A percentile compares a stretch with the other conserved stretches of the same genome.
phyloP scores from a whole-genome alignment of 1,140 invertebrate genomes.

The Phocides pigmalion region DNA sequence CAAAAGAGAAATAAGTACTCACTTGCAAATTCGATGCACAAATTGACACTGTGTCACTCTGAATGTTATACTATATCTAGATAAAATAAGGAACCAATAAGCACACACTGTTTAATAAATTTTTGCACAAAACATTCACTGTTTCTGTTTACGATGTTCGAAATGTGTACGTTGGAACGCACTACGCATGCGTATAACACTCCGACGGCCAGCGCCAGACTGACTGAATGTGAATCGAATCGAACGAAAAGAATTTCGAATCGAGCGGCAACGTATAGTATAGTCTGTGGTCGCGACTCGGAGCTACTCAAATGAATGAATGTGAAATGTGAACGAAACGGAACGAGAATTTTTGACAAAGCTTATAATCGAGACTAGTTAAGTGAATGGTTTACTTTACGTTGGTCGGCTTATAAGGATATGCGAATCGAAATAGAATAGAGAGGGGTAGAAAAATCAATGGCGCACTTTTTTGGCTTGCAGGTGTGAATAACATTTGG shows the following conservation, averaged over 20 bases:
- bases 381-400: conserved; percentile 18
- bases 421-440: background rate
- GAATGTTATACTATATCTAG: background rate
- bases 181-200: conserved; percentile 62
- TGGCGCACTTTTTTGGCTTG: conserved; percentile 22
- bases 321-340: conserved; percentile 17
- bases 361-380: conserved; percentile 28
- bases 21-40: conserved; percentile 71
- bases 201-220: conserved; percentile 56
- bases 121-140: conserved; percentile 67
- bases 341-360: conserved; percentile 22
- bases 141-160: conserved; percentile 79
- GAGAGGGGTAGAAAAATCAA: conserved; percentile 15
- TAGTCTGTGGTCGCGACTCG: conserved; percentile 13
- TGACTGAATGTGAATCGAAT: conserved; percentile 43
- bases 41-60: conserved; percentile 42
- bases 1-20: conserved; percentile 62
- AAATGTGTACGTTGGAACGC: conserved; percentile 57
- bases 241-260: conserved; percentile 36
- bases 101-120: conserved; percentile 44
- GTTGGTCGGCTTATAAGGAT: background rate
- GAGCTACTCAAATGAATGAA: conserved; percentile 2
- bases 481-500: conserved; percentile 12
- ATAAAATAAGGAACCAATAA: conserved; percentile 2
- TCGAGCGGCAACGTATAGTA: conserved; percentile 37